These are phyloP conservation scores for Trichopoda pennipes DNA, from an alignment of 2,888 invertebrate species.

Conservation along the genomic window DNA sequence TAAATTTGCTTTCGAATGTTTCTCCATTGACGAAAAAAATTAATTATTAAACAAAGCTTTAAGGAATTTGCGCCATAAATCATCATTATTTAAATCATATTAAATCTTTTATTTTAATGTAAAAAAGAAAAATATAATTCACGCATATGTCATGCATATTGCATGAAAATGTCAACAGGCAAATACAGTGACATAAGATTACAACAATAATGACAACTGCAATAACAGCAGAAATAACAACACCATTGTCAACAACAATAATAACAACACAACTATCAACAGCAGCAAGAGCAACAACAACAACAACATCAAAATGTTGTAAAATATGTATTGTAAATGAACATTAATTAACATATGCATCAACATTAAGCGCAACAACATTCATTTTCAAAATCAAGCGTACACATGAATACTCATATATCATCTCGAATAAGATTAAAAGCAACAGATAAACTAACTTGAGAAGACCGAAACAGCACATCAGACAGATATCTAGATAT, in stretches of 20 bases:
- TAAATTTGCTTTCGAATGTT: no score
- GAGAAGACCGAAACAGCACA: neutral
- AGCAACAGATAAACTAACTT: conserved; percentile 19
- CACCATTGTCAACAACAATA: conserved; percentile 3
- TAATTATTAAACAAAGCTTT: no score
- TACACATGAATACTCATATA: conserved; percentile 43
- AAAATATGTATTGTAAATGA: conserved; percentile 52
- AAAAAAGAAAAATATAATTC: conserved; percentile 37
- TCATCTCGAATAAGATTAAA: conserved; percentile 54
- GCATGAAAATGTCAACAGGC: conserved; percentile 66
- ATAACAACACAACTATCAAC: neutral
- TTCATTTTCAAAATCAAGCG: conserved; percentile 50
- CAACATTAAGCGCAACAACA: conserved; percentile 49
- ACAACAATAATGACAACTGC: conserved; percentile 58
- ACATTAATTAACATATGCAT: conserved; percentile 66
- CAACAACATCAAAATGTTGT: conserved; percentile 30
- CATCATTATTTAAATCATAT: conserved; percentile 17
- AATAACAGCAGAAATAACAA: conserved; percentile 27
- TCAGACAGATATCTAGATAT: neutral
- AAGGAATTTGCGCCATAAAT: conserved; percentile 46
- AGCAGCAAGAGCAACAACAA: conserved; percentile 23
- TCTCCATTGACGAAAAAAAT: no score
- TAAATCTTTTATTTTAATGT: conserved; percentile 1
- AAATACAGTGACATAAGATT: conserved; percentile 36
- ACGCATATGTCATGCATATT: conserved; percentile 63